Conservation (phyloP, 2,113 vertebrate species). For the Lagopus muta region DNA sequence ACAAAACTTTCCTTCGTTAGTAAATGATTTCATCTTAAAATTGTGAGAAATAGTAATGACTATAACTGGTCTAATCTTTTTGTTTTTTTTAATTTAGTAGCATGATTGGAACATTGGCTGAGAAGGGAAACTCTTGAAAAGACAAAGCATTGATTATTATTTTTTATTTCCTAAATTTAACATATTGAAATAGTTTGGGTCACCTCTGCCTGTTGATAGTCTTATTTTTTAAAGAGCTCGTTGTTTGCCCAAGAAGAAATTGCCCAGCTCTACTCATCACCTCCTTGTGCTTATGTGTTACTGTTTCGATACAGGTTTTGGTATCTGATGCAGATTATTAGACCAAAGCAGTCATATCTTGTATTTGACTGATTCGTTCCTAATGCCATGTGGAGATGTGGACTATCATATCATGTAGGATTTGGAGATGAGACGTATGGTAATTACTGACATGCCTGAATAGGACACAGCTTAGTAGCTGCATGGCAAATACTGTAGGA, state of each 20-base stretch:
- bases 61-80: neutral
- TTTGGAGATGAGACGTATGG: conserved; percentile 11
- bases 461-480: neutral
- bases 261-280: neutral
- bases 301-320: neutral
- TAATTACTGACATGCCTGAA: neutral
- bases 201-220: neutral
- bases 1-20: neutral
- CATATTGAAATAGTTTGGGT: neutral
- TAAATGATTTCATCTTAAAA: conserved; percentile 10
- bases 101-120: neutral
- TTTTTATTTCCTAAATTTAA: neutral
- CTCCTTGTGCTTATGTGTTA: neutral
- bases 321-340: conserved; percentile 25
- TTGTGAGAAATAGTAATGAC: neutral
- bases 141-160: neutral
- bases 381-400: neutral
- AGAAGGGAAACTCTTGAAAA: conserved; percentile 6
- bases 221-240: neutral
- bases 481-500: conserved; percentile 35
- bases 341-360: neutral
- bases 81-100: neutral
- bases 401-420: neutral
- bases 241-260: neutral
- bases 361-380: conserved; percentile 7